Conservation (phyloP, 2,797 vertebrate species). For the Lerista edwardsae region DNA sequence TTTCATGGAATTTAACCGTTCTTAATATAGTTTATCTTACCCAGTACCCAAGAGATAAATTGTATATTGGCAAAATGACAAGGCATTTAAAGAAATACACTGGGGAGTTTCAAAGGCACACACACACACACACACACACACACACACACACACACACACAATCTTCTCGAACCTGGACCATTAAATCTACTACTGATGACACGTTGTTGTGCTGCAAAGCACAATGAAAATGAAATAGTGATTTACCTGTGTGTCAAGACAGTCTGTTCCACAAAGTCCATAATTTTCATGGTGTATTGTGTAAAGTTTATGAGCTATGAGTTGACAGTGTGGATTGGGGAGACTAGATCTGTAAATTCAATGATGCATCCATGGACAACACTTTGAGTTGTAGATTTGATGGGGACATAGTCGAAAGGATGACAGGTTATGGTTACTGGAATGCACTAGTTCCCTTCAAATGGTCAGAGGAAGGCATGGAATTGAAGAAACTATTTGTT, state of each 20-base stretch:
- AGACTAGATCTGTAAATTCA: background rate
- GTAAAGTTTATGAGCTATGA: background rate
- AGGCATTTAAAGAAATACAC: background rate
- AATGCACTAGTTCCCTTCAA: too few species aligned
- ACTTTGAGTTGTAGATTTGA: too few species aligned
- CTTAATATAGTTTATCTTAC: background rate
- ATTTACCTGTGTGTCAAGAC: background rate
- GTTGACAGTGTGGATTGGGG: background rate
- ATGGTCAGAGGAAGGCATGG: too few species aligned
- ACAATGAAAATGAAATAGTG: background rate
- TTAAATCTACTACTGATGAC: background rate
- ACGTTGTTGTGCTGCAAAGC: background rate
- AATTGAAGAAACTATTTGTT: too few species aligned
- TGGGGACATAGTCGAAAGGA: too few species aligned
- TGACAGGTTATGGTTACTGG: too few species aligned
- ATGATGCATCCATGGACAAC: background rate
- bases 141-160: background rate
- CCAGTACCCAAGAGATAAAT: background rate
- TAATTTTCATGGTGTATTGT: background rate
- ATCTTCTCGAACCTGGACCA: background rate
- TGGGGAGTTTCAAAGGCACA: background rate
- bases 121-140: background rate
- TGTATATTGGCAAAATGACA: background rate
- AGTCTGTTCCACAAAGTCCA: background rate
- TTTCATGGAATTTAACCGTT: background rate